phyloP scores from a whole-genome alignment of 2,797 vertebrate species.

The Psittacula echo region DNA sequence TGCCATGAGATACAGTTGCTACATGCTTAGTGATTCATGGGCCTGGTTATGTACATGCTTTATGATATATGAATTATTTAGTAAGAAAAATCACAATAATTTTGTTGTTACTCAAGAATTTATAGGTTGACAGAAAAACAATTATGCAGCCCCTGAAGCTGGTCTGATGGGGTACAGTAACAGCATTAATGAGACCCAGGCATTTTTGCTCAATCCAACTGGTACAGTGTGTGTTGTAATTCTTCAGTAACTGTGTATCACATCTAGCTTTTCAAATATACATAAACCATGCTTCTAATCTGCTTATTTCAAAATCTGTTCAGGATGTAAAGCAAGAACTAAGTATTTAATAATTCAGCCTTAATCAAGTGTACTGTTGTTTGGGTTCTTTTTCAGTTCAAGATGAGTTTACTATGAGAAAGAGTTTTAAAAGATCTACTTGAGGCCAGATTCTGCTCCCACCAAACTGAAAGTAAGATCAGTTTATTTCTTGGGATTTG shows the following conservation, averaged over 20 bases:
- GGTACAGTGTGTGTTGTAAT: neutral
- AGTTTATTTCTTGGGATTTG: neutral
- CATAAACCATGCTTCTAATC: neutral
- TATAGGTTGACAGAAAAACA: slow-evolving; percentile 94
- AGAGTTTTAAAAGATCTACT: neutral
- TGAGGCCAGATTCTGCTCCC: neutral
- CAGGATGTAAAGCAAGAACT: slow-evolving; percentile 40
- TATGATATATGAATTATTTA: slow-evolving; percentile 90
- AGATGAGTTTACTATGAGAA: neutral
- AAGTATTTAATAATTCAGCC: neutral
- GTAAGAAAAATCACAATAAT: slow-evolving; percentile 88
- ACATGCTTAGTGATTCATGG: slow-evolving; percentile 78
- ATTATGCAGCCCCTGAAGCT: slow-evolving; percentile 82
- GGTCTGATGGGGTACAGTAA: slow-evolving; percentile 57
- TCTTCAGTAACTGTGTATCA: slow-evolving; percentile 45
- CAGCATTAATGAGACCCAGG: slow-evolving; percentile 50
- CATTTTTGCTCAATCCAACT: slow-evolving; percentile 41
- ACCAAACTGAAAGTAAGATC: neutral
- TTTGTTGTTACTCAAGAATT: slow-evolving; percentile 90
- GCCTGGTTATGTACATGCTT: slow-evolving; percentile 73
- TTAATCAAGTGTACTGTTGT: neutral
- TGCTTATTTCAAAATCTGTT: neutral
- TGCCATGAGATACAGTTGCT: slow-evolving; percentile 70
- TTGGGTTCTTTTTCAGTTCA: neutral
- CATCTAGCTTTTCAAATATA: slow-evolving; percentile 26